phyloP scores from a whole-genome alignment of 2,113 vertebrate species.

The Salvator merianae region DNA sequence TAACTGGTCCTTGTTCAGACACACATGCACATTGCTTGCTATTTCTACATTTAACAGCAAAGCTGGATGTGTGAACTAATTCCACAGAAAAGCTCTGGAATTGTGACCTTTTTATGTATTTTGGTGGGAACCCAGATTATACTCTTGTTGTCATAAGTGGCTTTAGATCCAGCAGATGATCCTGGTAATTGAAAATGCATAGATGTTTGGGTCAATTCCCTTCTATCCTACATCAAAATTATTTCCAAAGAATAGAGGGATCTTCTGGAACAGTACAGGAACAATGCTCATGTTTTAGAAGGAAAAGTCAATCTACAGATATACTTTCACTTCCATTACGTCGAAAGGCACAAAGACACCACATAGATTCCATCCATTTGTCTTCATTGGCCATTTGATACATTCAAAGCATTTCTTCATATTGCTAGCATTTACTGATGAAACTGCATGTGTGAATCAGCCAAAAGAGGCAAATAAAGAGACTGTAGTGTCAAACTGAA shows the following conservation, averaged over 20 bases:
- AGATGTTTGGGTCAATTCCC: neutral
- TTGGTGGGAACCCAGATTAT: neutral
- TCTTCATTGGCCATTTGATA: neutral
- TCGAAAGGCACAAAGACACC: neutral
- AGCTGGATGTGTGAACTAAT: neutral
- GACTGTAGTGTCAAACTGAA: slow-evolving; percentile 11
- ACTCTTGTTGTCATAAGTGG: neutral
- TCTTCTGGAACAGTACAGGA: neutral
- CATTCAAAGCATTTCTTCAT: neutral
- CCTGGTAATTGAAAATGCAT: neutral
- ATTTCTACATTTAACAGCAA: neutral
- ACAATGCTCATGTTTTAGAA: neutral
- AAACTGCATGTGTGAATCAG: neutral
- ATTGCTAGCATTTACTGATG: neutral
- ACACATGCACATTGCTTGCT: neutral
- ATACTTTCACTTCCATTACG: neutral
- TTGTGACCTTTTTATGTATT: neutral
- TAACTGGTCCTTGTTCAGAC: neutral
- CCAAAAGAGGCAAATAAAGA: neutral
- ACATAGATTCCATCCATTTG: neutral
- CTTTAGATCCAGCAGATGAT: neutral
- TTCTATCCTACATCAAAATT: neutral
- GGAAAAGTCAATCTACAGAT: neutral
- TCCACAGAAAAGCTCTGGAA: neutral
- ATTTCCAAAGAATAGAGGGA: neutral